Evolutionary conservation across 2,888 invertebrate genomes (phyloP).

Genomic region (Epirrita christyi): DNA sequence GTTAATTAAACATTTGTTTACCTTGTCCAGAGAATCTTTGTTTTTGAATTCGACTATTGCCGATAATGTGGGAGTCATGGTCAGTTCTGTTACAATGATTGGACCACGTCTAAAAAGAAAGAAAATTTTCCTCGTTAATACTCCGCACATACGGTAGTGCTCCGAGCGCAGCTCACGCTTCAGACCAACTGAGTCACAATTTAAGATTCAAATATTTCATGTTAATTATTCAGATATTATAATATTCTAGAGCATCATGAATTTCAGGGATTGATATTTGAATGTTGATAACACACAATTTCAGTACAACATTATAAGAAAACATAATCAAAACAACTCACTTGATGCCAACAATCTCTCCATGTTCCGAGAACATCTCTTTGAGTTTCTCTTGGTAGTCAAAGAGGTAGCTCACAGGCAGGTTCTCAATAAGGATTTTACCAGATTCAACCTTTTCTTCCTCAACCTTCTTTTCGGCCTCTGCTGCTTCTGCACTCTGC

Average conservation of each 20-base stretch:
- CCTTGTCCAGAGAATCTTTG: conserved; percentile 84
- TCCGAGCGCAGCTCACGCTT: conserved; percentile 63
- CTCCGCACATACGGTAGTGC: conserved; percentile 61
- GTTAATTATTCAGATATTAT: conserved; percentile 23
- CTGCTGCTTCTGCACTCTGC: conserved; percentile 47
- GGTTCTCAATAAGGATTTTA: conserved; percentile 79
- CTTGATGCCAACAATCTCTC: conserved; percentile 74
- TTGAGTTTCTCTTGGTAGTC: conserved; percentile 81
- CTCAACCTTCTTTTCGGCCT: conserved; percentile 61
- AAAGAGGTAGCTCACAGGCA: conserved; percentile 76
- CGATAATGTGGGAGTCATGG: conserved; percentile 84
- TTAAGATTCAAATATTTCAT: conserved; percentile 35
- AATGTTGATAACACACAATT: conserved; percentile 67
- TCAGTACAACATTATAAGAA: conserved; percentile 38
- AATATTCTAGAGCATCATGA: conserved; percentile 37
- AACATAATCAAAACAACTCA: conserved; percentile 52
- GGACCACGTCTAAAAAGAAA: conserved; percentile 85
- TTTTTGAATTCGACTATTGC: conserved; percentile 85
- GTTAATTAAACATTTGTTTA: conserved; percentile 80
- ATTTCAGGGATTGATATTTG: conserved; percentile 77
- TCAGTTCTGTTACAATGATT: conserved; percentile 84
- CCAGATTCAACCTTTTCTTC: conserved; percentile 79
- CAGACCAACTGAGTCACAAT: conserved; percentile 49
- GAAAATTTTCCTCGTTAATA: conserved; percentile 80
- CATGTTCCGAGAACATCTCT: conserved; percentile 78